Percentiles rank a stretch among this genome's conserved stretches.
Conservation (phyloP, 2,113 vertebrate genomes). For the Burhinus bistriatus region DNA sequence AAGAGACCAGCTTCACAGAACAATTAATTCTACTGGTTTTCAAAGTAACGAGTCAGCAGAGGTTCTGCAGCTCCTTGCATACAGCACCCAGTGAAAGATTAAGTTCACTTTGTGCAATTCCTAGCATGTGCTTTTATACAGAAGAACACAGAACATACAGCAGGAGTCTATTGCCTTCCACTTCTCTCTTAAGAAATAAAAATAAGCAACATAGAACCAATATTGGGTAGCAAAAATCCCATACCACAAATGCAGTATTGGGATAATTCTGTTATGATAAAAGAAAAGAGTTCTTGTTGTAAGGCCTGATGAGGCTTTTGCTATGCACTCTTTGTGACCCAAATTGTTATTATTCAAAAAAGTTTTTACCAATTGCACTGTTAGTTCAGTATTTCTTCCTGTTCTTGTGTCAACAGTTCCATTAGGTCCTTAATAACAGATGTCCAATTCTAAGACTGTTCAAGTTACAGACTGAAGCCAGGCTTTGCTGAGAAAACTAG, state of each 20-base stretch:
- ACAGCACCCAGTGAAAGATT: background rate
- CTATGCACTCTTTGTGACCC: background rate
- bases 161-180: background rate
- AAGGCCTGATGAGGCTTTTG: background rate
- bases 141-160: background rate
- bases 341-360: background rate
- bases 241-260: background rate
- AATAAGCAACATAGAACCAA: background rate
- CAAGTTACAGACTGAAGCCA: background rate
- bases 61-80: background rate
- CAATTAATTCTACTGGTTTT: background rate
- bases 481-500: background rate
- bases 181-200: background rate
- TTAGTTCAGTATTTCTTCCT: background rate
- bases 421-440: background rate
- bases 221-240: background rate
- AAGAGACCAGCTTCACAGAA: background rate
- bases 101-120: background rate
- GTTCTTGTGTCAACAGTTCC: background rate
- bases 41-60: background rate
- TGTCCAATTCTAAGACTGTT: background rate
- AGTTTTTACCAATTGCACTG: background rate
- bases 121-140: background rate
- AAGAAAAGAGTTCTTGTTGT: background rate
- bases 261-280: background rate